Conservation (phyloP, 2,888 invertebrate genomes). For the Melanchra persicariae region DNA sequence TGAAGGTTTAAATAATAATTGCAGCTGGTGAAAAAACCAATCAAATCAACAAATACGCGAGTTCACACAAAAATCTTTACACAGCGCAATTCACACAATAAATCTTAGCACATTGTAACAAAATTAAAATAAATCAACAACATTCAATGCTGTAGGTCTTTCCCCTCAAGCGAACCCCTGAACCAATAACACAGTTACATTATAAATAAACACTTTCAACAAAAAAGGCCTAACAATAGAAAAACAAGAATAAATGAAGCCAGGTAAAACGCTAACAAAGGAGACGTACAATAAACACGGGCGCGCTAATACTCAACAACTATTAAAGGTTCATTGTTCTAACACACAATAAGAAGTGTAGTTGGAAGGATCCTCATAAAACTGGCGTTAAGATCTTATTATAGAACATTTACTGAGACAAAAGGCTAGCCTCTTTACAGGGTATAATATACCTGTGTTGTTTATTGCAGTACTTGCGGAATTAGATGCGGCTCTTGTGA, state of each 20-base stretch:
- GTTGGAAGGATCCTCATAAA: slow-evolving; percentile 65
- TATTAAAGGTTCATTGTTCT: slow-evolving; percentile 70
- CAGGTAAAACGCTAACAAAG: slow-evolving; percentile 54
- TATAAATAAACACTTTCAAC: slow-evolving; percentile 55
- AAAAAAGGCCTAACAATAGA: slow-evolving; percentile 39
- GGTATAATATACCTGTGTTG: slow-evolving; percentile 50
- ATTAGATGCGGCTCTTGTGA: slow-evolving; percentile 56
- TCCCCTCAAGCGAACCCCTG: slow-evolving; percentile 36
- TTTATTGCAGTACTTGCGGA: slow-evolving; percentile 50
- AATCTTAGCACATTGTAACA: slow-evolving; percentile 32
- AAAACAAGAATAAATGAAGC: slow-evolving; percentile 31
- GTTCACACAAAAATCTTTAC: background rate
- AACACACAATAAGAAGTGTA: slow-evolving; percentile 64
- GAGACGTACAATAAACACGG: slow-evolving; percentile 29
- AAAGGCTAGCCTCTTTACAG: slow-evolving; percentile 55
- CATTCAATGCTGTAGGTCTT: slow-evolving; percentile 54
- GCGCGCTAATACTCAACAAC: slow-evolving; percentile 65
- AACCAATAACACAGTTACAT: slow-evolving; percentile 51
- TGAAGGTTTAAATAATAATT: too few relatives aligned
- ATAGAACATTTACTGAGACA: slow-evolving; percentile 62
- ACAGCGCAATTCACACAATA: slow-evolving; percentile 32
- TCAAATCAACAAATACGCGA: background rate
- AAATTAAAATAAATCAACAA: slow-evolving; percentile 56
- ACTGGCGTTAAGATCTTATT: slow-evolving; percentile 65
- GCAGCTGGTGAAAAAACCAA: too few relatives aligned